Evolutionary conservation across 2,888 invertebrate genomes (phyloP).

Genomic region (Pegoplata infirma): DNA sequence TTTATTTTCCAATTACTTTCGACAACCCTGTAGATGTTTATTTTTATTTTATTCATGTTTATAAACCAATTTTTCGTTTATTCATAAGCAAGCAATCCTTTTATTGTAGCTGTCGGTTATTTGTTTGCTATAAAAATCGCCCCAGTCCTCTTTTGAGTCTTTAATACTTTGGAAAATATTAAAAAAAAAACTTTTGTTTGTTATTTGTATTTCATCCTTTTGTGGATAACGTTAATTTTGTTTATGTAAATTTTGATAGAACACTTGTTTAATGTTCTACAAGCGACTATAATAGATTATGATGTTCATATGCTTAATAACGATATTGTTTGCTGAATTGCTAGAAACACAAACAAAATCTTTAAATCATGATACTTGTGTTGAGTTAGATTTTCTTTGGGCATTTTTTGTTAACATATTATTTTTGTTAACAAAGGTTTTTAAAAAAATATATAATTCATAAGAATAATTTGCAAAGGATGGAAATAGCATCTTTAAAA

Average conservation of each 20-base stretch:
- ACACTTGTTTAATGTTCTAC: not conserved
- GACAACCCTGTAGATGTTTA: no score
- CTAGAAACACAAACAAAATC: not conserved
- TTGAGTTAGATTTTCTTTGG: not conserved
- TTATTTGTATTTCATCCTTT: slow-evolving; percentile 7
- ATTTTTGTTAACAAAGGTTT: not conserved
- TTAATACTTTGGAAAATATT: slow-evolving; percentile 34
- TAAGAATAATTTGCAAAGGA: no score
- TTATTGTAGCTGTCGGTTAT: not conserved
- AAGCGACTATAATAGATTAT: slow-evolving; percentile 21
- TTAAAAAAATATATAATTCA: no score
- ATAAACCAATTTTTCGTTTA: not conserved
- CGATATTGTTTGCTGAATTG: slow-evolving; percentile 17
- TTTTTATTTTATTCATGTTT: no score
- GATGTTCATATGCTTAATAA: slow-evolving; percentile 10
- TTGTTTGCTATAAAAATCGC: not conserved
- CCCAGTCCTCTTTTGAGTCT: slow-evolving; percentile 8
- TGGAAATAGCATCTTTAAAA: no score
- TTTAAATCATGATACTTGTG: slow-evolving; percentile 4
- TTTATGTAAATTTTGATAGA: not conserved
- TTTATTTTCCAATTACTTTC: no score
- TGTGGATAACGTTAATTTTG: not conserved
- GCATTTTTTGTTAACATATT: not conserved
- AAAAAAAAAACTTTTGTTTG: slow-evolving; percentile 1
- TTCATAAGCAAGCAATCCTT: slow-evolving; percentile 10